Evolutionary conservation across 2,797 vertebrate species (phyloP), one percentile per base, ranked within the genome.

Genomic region (Phalloptychus januarius): DNA sequence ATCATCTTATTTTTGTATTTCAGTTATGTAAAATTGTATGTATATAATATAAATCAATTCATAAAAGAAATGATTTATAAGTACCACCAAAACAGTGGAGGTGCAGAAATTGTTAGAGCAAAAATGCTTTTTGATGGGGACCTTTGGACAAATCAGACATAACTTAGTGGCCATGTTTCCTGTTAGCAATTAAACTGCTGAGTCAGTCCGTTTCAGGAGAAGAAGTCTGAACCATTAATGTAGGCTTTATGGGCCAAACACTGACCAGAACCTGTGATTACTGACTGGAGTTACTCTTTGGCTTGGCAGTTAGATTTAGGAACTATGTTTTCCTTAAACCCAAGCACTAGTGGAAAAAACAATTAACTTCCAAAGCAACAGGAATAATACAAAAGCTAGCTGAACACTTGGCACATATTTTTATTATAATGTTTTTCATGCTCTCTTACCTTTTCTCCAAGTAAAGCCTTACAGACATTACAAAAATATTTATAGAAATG

Each of bases 241-340:
- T 67, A 52, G 50, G 71, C 46, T 85, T 85, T 71, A 72, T 71
- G 28, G 61, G 74, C 75, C 79, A 80, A 86, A 79, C 63, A 77
- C 36, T 28, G 45, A 46, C 23, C 52, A 58, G 61, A 87, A 78
- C 72, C 79, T 70, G 25, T 81, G 50, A 85, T 85, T 79, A 86
- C 74, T 48, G 50, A 75, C 63, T 77, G 31, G 65, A 72, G 38
- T 33, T 76, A 45, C 54, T 71, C 50, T 46, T 56, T 44, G 4
- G 18, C 31, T 79, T 82, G 63, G 70, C 58, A 79, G 56, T 25
- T 38, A 50, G 48, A 31, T 74, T 74, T 52, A 73, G 45, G 31
- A 79, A 61, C 71, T 76, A 36, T 79, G 46, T 79, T 69, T 71
- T 79, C 28, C 52, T 58, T 7, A 72, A 75, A 73, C 25, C 38